Conservation (phyloP, 2,888 invertebrate genomes). For the Meiosimyza platycephala region DNA sequence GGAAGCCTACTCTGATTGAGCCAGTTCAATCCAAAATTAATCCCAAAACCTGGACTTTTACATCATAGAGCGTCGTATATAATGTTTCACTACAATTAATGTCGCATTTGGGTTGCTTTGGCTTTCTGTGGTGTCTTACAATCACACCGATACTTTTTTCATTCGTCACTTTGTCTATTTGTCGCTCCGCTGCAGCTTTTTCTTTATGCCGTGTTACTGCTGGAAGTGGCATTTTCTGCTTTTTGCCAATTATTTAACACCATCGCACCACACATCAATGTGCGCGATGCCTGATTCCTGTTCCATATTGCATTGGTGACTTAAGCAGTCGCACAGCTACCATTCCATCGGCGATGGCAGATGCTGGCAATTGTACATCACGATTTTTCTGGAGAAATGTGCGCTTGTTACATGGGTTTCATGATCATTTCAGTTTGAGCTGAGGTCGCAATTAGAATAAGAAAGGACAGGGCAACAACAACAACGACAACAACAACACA, state of each 20-base stretch:
- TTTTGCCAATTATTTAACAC: constrained; percentile 44
- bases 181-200: not conserved
- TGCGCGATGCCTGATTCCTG: constrained; percentile 7
- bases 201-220: constrained; percentile 3
- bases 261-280: constrained; percentile 32
- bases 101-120: not conserved
- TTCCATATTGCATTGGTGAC: constrained; percentile 7
- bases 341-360: constrained; percentile 23
- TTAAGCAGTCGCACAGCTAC: not conserved
- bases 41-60: no score
- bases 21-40: not conserved
- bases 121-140: no score
- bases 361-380: constrained; percentile 37
- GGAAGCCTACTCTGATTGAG: no score
- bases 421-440: constrained; percentile 32
- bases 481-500: constrained; percentile 25
- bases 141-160: not conserved
- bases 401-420: constrained; percentile 42
- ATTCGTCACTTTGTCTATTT: not conserved
- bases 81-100: constrained; percentile 22
- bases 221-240: constrained; percentile 24
- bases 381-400: constrained; percentile 42
- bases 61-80: not conserved
- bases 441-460: constrained; percentile 34
- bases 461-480: constrained; percentile 25